These are phyloP conservation scores for Philereme transversata DNA, from an alignment of 2,888 invertebrate genomes.

Conservation along the genomic window DNA sequence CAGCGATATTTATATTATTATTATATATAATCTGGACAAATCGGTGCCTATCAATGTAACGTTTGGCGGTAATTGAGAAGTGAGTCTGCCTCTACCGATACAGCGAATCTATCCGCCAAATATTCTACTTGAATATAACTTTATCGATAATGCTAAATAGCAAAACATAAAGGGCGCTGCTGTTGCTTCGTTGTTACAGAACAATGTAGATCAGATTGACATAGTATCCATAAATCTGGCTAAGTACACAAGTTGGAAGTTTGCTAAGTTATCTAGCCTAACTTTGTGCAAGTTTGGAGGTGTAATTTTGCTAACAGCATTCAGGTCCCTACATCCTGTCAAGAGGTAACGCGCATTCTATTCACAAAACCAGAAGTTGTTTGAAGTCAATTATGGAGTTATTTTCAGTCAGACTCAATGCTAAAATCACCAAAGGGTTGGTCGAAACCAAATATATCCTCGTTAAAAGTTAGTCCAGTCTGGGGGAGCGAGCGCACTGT, in stretches of 20 bases:
- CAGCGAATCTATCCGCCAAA: no score
- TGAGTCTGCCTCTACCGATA: no score
- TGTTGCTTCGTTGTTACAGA: conserved; percentile 21
- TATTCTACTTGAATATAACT: no score
- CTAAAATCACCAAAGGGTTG: conserved; percentile 82
- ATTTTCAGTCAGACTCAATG: conserved; percentile 81
- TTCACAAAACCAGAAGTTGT: conserved; percentile 71
- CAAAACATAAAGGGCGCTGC: not conserved
- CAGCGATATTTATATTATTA: no score
- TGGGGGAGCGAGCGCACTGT: conserved; percentile 54
- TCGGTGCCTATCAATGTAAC: no score
- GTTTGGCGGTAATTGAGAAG: no score
- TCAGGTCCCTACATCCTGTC: conserved; percentile 40
- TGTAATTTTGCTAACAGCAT: conserved; percentile 37
- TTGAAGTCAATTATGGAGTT: conserved; percentile 82
- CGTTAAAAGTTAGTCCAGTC: conserved; percentile 81
- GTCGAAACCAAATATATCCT: conserved; percentile 82
- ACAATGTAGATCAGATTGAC: conserved; percentile 23
- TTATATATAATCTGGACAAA: no score
- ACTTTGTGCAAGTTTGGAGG: conserved; percentile 31
- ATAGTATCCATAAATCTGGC: conserved; percentile 25
- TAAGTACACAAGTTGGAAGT: conserved; percentile 31
- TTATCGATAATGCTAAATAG: no score
- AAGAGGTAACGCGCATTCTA: conserved; percentile 58
- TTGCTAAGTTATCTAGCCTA: conserved; percentile 27